These are phyloP conservation scores for Pygoscelis adeliae DNA, from an alignment of 2,113 vertebrate species.

Conservation along the genomic window DNA sequence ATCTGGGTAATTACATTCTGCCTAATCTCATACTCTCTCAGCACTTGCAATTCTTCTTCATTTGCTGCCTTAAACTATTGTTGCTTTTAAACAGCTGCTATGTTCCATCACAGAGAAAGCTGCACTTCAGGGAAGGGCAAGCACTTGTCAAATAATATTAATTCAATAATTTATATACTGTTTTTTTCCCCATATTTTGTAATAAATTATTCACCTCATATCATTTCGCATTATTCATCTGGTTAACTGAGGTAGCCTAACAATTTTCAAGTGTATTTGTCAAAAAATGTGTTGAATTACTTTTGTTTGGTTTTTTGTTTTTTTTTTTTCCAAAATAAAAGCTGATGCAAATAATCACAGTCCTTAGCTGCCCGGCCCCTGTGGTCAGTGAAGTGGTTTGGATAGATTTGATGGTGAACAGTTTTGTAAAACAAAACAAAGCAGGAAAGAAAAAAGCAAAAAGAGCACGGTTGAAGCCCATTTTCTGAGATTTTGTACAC, in stretches of 20 bases:
- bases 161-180: slow-evolving; percentile 58
- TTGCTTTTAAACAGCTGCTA: slow-evolving; percentile 65
- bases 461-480: not conserved
- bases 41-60: slow-evolving; percentile 52
- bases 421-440: slow-evolving; percentile 2
- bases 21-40: slow-evolving; percentile 31
- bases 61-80: slow-evolving; percentile 45
- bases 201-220: slow-evolving; percentile 65
- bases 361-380: not conserved
- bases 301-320: not conserved
- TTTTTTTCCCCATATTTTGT: slow-evolving; percentile 17
- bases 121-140: slow-evolving; percentile 58
- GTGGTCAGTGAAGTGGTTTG: slow-evolving; percentile 40
- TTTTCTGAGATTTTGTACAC: not conserved
- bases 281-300: slow-evolving; percentile 35
- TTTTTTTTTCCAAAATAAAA: not conserved
- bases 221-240: slow-evolving; percentile 56
- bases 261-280: slow-evolving; percentile 50
- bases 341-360: slow-evolving; percentile 42
- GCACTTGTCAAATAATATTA: slow-evolving; percentile 67
- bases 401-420: not conserved
- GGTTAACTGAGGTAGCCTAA: slow-evolving; percentile 46
- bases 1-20: slow-evolving; percentile 30
- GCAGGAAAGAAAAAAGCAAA: not conserved
- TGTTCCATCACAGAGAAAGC: slow-evolving; percentile 41